phyloP scores from a whole-genome alignment of 2,888 invertebrate genomes.

The Eilema griseolum region DNA sequence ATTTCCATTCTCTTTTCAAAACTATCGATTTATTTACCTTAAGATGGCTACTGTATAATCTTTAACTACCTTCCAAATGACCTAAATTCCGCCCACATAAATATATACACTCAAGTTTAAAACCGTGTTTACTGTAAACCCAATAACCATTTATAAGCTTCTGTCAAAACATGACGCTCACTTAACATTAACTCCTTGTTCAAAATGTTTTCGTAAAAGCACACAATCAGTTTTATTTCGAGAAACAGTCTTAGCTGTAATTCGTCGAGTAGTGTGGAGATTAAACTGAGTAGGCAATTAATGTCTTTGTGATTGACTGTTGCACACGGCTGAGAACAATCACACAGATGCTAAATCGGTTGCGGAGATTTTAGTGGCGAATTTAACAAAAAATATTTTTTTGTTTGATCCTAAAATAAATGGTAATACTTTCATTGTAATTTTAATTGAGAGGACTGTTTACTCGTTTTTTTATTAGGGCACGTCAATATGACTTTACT shows the following conservation, averaged over 20 bases:
- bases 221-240: slow-evolving; percentile 76
- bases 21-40: background rate
- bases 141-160: slow-evolving; percentile 77
- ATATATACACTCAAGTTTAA: slow-evolving; percentile 54
- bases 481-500: no score
- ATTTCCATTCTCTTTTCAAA: background rate
- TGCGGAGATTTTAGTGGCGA: slow-evolving; percentile 33
- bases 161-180: slow-evolving; percentile 76
- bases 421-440: background rate
- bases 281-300: slow-evolving; percentile 75
- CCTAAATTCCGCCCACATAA: slow-evolving; percentile 10
- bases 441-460: background rate
- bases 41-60: background rate
- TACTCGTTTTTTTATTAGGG: background rate
- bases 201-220: slow-evolving; percentile 61
- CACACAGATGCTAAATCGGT: slow-evolving; percentile 54
- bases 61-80: slow-evolving; percentile 14
- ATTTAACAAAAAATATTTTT: slow-evolving; percentile 3
- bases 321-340: slow-evolving; percentile 57
- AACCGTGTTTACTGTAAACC: slow-evolving; percentile 62
- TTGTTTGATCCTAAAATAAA: background rate
- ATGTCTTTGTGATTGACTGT: slow-evolving; percentile 78
- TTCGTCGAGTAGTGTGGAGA: slow-evolving; percentile 71
- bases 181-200: slow-evolving; percentile 65
- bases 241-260: slow-evolving; percentile 63